Base-by-base conservation (phyloP, 2,113 vertebrate species). In the Synchiropus splendidus region DNA sequence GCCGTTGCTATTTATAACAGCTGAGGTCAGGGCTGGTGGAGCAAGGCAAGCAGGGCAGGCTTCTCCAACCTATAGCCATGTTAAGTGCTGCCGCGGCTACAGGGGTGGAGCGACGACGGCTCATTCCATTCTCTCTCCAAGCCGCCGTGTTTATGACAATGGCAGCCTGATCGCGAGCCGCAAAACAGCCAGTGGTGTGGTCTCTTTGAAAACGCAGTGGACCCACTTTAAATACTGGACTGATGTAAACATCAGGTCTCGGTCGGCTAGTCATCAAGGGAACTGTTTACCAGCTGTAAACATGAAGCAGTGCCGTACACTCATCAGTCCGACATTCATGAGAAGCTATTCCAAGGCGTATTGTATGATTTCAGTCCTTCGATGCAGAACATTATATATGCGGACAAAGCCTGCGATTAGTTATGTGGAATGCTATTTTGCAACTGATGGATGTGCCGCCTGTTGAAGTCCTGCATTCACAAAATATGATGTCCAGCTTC, bases 1-100 rank as follows among this genome's bases (percentile, higher is more conserved):
- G 48, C 51, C 62, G 73, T 72, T 64, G 39, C 36, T 74, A 81
- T 81, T 73, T 79, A 67, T 74, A 79, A 65, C 10, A 17, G 12
- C 42, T 73, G 64, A 75, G 58, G 58, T 72, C 57, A 71, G 58
- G 45, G 42, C 2, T 13, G 44, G 13, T 1, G 35, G 61, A 49
- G 63, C 47, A 46, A 61, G 57, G n/a, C 34, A 11, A 10, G 16
- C 6, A 12, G 16, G 10, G 48, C 54, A 47, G 45, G 64, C 67
- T 52, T 58, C 49, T 59, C 63, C 60, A 45, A 35, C 59, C 54
- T 52, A 43, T 48, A 2, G 55, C 70, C 70, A 77, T 75, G 74
- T 74, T 74, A 74, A 79, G 74, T 30, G 62, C 68, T 64, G 63
- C 58, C 10, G 15, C 1, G 45, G 38, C 45, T 1, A 14, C 39